phyloP scores from a whole-genome alignment of 2,888 invertebrate genomes.

The Sarcophaga rosellei region DNA sequence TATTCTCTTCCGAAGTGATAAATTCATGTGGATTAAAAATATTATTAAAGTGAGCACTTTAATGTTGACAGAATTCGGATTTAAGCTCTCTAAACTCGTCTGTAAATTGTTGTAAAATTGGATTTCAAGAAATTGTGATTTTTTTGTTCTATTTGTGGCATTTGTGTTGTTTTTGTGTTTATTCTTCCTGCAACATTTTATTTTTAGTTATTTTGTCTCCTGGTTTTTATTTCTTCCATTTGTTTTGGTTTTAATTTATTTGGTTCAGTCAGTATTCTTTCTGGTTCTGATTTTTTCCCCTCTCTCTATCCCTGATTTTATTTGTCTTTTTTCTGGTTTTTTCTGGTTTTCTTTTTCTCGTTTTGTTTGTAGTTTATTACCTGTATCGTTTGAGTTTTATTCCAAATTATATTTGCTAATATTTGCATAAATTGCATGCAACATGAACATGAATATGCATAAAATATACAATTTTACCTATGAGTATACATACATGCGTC shows the following conservation, averaged over 20 bases:
- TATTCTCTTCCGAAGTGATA: too few species aligned
- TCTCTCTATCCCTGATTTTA: neutral
- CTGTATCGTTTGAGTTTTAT: conserved; percentile 54
- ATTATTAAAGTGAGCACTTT: too few species aligned
- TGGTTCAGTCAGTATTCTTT: neutral
- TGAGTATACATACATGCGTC: neutral
- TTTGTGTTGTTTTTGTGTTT: neutral
- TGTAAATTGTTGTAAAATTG: too few species aligned
- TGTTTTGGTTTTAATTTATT: neutral
- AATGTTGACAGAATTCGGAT: too few species aligned
- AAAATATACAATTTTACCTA: neutral
- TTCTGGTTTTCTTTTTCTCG: neutral
- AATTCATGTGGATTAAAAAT: too few species aligned
- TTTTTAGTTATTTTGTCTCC: neutral
- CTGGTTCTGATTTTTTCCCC: neutral
- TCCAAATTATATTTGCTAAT: conserved; percentile 62
- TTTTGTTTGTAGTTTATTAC: conserved; percentile 51
- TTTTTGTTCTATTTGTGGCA: neutral
- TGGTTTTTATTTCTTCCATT: too few species aligned
- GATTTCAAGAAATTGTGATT: too few species aligned
- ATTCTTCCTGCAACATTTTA: neutral
- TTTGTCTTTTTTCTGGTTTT: neutral
- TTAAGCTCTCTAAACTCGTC: too few species aligned
- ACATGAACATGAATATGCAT: conserved; percentile 63
- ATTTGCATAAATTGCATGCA: conserved; percentile 62